Base-by-base conservation (phyloP, 1,140 invertebrate genomes). In the Orussus abietinus region DNA sequence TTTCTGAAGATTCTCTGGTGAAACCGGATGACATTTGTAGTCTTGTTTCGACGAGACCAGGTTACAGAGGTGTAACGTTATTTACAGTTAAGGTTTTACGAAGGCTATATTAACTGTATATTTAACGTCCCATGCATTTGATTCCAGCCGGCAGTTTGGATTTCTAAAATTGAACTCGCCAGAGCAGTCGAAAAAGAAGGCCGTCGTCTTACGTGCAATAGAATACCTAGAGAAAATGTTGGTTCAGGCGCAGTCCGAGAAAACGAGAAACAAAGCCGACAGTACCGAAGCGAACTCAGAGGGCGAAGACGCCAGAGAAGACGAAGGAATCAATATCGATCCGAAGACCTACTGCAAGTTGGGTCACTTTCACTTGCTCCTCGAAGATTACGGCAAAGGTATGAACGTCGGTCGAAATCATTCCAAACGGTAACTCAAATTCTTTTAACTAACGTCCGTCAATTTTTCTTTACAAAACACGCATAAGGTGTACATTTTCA, bases 371-470 rank as follows among this genome's bases (percentile, higher is more conserved):
- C 89, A 95, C 74, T 77, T 96, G 4, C 74, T 96, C 1, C 71
- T 95, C 3, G 90, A 92, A 74, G 87, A 96, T 66, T 94, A 89
- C 75, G 77, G 81, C 17, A 94, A 95, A 86, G 90, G 90, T 92
- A 76, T 9, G 14, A 33, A 12, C 15, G 4, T 33, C 2, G n/a
- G n/a, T 2, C 2, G 31, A 33, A 15, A 15, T 33, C 14, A 3
- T 3, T 33, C 2, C 14, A 14, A 2, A 2, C 10, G 31, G n/a
- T 10, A 33, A 33, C 15, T 12, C 10, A 10, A 3, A 33, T 14
- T 28, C 10, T 10, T 4, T 14, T 38, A 12, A 26, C 17, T 38
- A 3, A 12, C 3, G n/a, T n/a, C n/a, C n/a, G n/a, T n/a, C n/a
- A n/a, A n/a, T 41, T 32, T 41, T 41, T 9, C 26, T 32, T 33